Conservation (phyloP, 2,797 vertebrate genomes). For the Crax fasciolata region DNA sequence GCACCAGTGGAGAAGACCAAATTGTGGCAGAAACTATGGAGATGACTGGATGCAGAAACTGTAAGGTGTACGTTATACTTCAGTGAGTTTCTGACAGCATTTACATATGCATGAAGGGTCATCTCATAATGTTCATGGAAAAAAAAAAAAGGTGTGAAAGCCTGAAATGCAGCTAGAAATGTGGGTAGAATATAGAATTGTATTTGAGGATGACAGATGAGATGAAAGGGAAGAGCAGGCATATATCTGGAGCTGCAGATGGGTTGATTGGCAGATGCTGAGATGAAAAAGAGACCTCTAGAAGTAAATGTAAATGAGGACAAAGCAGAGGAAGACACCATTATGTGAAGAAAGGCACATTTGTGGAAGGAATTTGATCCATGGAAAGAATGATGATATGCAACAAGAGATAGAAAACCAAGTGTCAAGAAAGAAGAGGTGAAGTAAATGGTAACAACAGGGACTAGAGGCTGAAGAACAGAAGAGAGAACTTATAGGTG, state of each 20-base stretch:
- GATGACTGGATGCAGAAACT: constrained; percentile 54
- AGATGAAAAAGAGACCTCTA: constrained; percentile 52
- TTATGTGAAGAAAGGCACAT: background rate
- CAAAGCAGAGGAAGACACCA: constrained; percentile 21
- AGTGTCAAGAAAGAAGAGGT: background rate
- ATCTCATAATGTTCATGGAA: constrained; percentile 54
- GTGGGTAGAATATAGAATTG: constrained; percentile 57
- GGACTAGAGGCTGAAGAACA: background rate
- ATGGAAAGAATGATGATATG: constrained; percentile 18
- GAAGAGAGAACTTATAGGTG: background rate
- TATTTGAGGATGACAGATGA: constrained; percentile 41
- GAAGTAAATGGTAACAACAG: constrained; percentile 6
- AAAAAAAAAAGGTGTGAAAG: constrained; percentile 22
- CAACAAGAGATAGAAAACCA: background rate
- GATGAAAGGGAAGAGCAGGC: constrained; percentile 56
- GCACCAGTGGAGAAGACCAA: constrained; percentile 29
- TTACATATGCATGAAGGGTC: constrained; percentile 74
- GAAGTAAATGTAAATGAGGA: constrained; percentile 47
- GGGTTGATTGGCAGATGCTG: constrained; percentile 63
- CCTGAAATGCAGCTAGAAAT: constrained; percentile 61
- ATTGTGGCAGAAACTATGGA: constrained; percentile 44
- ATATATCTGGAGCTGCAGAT: constrained; percentile 45
- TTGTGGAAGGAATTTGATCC: background rate
- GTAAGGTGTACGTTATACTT: constrained; percentile 64
- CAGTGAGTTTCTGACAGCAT: constrained; percentile 75